Conservation (phyloP, 2,888 invertebrate genomes). For the Campopleginae sp. region DNA sequence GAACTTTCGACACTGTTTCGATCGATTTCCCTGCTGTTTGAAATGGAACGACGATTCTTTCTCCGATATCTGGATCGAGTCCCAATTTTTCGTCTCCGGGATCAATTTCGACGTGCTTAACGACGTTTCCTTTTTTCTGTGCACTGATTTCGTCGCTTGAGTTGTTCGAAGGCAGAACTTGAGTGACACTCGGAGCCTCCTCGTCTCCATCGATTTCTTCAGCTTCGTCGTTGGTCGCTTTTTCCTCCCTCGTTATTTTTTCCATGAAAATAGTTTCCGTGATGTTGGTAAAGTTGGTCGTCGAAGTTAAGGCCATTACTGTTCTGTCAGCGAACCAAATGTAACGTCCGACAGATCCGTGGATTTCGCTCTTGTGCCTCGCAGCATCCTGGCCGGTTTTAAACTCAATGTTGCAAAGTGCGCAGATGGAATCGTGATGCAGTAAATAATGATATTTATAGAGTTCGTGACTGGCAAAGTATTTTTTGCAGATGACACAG, state of each 20-base stretch:
- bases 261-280: conserved; percentile 57
- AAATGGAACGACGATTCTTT: background rate
- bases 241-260: conserved; percentile 23
- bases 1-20: background rate
- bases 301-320: conserved; percentile 52
- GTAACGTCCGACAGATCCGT: conserved; percentile 73
- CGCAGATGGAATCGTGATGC: conserved; percentile 73
- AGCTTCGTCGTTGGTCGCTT: conserved; percentile 2
- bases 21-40: background rate
- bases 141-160: background rate
- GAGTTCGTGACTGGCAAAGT: conserved; percentile 63
- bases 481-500: conserved; percentile 68
- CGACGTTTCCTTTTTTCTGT: background rate
- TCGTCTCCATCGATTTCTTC: background rate
- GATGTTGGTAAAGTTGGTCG: conserved; percentile 51
- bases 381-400: conserved; percentile 69
- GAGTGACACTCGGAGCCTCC: background rate
- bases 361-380: conserved; percentile 72
- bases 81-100: background rate
- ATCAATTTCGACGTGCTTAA: background rate
- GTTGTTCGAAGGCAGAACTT: background rate
- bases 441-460: conserved; percentile 72
- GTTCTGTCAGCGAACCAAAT: conserved; percentile 74
- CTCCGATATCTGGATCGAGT: background rate
- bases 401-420: conserved; percentile 73